Conservation (phyloP, 2,113 vertebrate genomes). For the Cranoglanis bouderius region DNA sequence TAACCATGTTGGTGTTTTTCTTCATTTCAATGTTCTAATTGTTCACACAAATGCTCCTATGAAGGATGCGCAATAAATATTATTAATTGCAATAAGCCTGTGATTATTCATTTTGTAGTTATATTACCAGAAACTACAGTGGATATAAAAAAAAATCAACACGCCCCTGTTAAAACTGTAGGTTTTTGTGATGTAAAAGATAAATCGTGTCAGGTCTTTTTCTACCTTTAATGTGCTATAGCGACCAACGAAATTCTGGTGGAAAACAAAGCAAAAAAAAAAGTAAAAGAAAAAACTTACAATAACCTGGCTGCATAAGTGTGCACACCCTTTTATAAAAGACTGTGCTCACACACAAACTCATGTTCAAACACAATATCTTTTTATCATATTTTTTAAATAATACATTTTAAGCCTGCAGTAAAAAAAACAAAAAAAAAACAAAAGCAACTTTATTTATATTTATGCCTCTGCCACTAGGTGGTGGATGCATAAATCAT, state of each 20-base stretch:
- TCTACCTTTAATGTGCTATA: background rate
- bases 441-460: background rate
- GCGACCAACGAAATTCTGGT: background rate
- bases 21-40: conserved; percentile 11
- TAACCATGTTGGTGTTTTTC: background rate
- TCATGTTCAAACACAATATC: too few species aligned
- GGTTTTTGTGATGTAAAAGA: background rate
- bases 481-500: background rate
- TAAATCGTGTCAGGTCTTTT: background rate
- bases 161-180: background rate
- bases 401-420: background rate
- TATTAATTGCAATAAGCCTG: background rate
- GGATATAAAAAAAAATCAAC: background rate
- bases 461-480: background rate
- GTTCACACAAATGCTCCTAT: background rate
- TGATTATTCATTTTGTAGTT: background rate
- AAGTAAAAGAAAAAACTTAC: background rate
- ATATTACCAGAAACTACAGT: background rate
- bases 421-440: background rate
- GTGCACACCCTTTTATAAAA: background rate
- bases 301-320: background rate
- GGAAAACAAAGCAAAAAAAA: background rate
- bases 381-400: too few species aligned
- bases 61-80: conserved; percentile 16
- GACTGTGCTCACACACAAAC: background rate